Percentiles rank a stretch among this genome's conserved stretches.
Conservation (phyloP, 2,888 invertebrate genomes). For the Argynnis bischoffii region DNA sequence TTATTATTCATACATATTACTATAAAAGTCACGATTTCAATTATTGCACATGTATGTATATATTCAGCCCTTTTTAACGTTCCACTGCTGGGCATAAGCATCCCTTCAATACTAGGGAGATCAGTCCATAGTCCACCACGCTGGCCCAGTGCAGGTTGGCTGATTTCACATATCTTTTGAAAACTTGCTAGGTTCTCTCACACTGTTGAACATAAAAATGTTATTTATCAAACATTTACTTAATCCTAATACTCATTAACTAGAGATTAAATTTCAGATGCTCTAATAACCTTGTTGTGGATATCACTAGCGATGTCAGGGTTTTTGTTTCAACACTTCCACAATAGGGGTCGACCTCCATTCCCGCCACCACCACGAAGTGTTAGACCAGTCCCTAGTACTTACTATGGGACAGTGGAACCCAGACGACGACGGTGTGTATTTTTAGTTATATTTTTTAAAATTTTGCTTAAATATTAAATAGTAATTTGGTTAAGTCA, state of each 20-base stretch:
- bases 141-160: no score
- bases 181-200: no score
- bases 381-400: conserved; percentile 59
- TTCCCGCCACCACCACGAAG: conserved; percentile 84
- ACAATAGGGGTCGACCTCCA: conserved; percentile 82
- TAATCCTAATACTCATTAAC: background rate
- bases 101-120: no score
- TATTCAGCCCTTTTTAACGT: no score
- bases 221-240: no score
- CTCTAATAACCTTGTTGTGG: conserved; percentile 81
- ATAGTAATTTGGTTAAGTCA: no score
- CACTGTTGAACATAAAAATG: no score
- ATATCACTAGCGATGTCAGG: conserved; percentile 76
- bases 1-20: background rate
- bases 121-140: no score
- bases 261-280: conserved; percentile 70
- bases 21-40: no score
- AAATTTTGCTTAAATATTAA: background rate
- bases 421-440: conserved; percentile 33
- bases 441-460: background rate
- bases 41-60: no score
- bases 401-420: conserved; percentile 44
- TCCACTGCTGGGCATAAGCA: no score
- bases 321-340: conserved; percentile 78
- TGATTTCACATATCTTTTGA: no score